Evolutionary conservation across 2,888 invertebrate species (phyloP).

Genomic region (Tetropium fuscum): DNA sequence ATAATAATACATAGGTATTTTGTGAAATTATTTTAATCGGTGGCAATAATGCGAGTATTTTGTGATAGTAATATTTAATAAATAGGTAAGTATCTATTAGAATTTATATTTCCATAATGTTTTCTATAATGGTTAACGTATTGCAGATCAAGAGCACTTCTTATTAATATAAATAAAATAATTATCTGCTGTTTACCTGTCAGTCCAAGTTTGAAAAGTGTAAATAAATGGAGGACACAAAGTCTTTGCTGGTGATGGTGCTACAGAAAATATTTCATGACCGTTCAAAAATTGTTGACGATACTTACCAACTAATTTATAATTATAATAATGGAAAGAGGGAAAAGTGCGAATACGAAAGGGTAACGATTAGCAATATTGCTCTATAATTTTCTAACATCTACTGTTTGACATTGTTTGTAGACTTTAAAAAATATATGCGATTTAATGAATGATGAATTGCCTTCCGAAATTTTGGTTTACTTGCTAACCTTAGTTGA

Average conservation of each 20-base stretch:
- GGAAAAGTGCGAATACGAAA: slow-evolving; percentile 57
- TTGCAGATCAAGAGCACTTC: too few species aligned
- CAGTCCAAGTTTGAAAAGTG: background rate
- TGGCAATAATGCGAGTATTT: too few species aligned
- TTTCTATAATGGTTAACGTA: too few species aligned
- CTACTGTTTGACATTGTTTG: slow-evolving; percentile 10
- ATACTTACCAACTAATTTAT: slow-evolving; percentile 57
- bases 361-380: slow-evolving; percentile 39
- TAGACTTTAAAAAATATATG: slow-evolving; percentile 59
- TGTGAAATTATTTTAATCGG: too few species aligned
- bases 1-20: too few species aligned
- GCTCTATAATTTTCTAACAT: slow-evolving; percentile 23
- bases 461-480: slow-evolving; percentile 60
- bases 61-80: too few species aligned
- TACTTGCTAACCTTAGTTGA: slow-evolving; percentile 62
- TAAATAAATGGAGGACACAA: slow-evolving; percentile 54
- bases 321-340: slow-evolving; percentile 56
- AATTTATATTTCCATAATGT: too few species aligned
- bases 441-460: slow-evolving; percentile 57
- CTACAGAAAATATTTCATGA: slow-evolving; percentile 59
- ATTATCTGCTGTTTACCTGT: too few species aligned
- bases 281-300: slow-evolving; percentile 56
- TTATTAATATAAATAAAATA: too few species aligned
- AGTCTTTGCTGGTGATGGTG: slow-evolving; percentile 58
- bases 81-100: too few species aligned